phyloP scores from a whole-genome alignment of 2,113 vertebrate genomes.

The Taurulus bubalis region DNA sequence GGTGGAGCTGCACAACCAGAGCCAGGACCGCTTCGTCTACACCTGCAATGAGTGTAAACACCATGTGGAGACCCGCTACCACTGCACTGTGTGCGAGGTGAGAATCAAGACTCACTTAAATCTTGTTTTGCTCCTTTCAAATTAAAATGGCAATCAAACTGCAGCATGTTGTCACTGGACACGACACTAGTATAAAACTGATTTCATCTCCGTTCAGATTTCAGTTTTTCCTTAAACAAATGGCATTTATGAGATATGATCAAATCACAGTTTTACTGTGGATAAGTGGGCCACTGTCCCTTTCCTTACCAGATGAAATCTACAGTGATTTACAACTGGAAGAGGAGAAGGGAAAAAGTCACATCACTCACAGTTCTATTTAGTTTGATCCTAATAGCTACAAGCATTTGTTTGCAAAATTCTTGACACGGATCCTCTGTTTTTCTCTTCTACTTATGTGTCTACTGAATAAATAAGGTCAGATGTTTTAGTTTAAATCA shows the following conservation, averaged over 20 bases:
- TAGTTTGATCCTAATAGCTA: too few species aligned
- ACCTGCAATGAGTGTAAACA: constrained; percentile 99
- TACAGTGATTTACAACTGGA: background rate
- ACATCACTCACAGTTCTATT: too few species aligned
- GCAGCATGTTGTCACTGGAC: background rate
- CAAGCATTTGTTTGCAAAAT: background rate
- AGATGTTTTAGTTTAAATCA: background rate
- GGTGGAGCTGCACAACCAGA: constrained; percentile 97
- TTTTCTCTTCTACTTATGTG: background rate
- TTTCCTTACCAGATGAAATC: too few species aligned
- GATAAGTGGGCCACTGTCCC: too few species aligned
- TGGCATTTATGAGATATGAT: background rate
- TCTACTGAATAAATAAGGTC: background rate
- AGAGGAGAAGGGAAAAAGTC: background rate
- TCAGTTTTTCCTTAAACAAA: too few species aligned
- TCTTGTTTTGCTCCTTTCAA: background rate
- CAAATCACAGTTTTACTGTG: too few species aligned
- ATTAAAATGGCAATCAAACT: background rate
- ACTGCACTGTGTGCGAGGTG: constrained; percentile 99
- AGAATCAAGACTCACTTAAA: constrained; percentile 5
- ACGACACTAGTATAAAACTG: background rate
- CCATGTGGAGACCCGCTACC: constrained; percentile 97
- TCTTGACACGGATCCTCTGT: background rate
- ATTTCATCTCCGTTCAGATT: background rate
- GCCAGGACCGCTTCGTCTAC: constrained; percentile 98